phyloP scores from a whole-genome alignment of 2,113 vertebrate genomes.

The Choloepus hoffmanni region DNA sequence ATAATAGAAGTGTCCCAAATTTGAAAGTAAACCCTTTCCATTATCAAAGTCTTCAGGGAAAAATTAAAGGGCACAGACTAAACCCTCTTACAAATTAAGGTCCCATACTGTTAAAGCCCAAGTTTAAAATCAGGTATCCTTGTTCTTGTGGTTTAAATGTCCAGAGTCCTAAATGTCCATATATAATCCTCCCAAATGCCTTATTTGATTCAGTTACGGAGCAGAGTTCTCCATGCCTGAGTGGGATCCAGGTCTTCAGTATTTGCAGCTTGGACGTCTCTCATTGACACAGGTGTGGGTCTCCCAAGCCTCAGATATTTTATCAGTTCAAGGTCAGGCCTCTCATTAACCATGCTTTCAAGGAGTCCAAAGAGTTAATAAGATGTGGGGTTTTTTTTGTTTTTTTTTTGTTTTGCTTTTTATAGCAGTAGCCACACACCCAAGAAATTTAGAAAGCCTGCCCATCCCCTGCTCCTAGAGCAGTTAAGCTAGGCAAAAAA shows the following conservation, averaged over 20 bases:
- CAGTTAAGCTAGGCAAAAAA: not conserved
- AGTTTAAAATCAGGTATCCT: not conserved
- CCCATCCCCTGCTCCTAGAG: too few species aligned
- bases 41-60: not conserved
- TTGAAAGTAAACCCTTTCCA: not conserved
- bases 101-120: not conserved
- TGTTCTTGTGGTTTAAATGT: not conserved
- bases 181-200: not conserved
- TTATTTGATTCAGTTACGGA: not conserved
- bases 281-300: too few species aligned
- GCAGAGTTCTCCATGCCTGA: not conserved
- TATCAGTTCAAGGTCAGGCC: not conserved
- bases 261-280: not conserved
- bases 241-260: not conserved
- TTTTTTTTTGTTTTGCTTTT: not conserved
- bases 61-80: not conserved
- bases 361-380: not conserved
- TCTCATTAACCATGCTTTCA: not conserved
- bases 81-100: not conserved
- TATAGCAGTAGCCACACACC: not conserved
- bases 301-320: not conserved
- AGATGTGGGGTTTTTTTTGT: not conserved
- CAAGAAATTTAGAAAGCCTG: not conserved
- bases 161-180: not conserved
- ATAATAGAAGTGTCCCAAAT: not conserved